Evolutionary conservation across 2,113 vertebrate genomes (phyloP).

Genomic region (Vidua macroura): DNA sequence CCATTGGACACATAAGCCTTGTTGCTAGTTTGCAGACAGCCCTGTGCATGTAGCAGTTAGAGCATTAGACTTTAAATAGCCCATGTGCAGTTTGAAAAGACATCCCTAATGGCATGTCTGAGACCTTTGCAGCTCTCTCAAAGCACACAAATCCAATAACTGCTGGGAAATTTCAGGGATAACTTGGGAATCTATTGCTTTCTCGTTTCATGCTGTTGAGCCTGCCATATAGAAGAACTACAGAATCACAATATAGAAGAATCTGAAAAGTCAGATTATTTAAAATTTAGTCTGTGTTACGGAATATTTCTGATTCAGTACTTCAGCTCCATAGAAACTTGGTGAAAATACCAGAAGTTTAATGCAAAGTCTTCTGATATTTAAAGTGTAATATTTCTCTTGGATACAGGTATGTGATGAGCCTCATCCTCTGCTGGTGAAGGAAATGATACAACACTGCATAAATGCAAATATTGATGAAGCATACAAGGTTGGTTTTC

Average conservation of each 20-base stretch:
- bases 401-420: conserved; percentile 88
- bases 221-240: not conserved
- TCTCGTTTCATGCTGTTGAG: not conserved
- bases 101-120: not conserved
- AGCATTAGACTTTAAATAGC: not conserved
- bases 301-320: not conserved
- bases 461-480: conserved; percentile 85
- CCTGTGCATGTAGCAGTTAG: not conserved
- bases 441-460: conserved; percentile 94
- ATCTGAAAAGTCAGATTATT: not conserved
- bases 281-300: not conserved
- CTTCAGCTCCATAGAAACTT: not conserved
- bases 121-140: not conserved
- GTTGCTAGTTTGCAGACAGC: not conserved
- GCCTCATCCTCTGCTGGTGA: conserved; percentile 94
- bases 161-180: not conserved
- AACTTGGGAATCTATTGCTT: not conserved
- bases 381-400: not conserved
- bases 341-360: not conserved
- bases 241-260: no score
- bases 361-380: not conserved
- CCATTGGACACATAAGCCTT: fast-evolving
- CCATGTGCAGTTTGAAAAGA: not conserved
- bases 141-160: not conserved
- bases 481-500: conserved; percentile 86